Conservation (phyloP, 2,888 invertebrate species). For the Lithophane semibrunnea region DNA sequence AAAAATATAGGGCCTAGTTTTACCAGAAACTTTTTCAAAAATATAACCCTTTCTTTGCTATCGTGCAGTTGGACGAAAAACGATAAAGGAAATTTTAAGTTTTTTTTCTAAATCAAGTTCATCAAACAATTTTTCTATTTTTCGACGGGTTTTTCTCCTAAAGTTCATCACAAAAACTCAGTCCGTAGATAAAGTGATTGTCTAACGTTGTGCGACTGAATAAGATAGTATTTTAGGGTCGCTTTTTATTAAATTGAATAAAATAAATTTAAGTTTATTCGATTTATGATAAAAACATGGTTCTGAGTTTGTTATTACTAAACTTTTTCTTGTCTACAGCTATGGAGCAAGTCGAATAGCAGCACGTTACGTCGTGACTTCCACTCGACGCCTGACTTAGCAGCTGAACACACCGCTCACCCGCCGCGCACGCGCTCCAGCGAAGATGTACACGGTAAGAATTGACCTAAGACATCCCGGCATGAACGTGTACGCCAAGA, state of each 20-base stretch:
- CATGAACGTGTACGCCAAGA: neutral
- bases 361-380: conserved; percentile 94
- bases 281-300: too few species aligned
- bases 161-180: neutral
- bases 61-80: neutral
- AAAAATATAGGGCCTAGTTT: neutral
- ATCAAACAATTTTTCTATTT: neutral
- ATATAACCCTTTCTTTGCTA: neutral
- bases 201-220: neutral
- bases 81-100: neutral
- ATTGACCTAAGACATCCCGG: neutral
- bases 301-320: too few species aligned
- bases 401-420: conserved; percentile 81
- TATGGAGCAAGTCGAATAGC: conserved; percentile 84
- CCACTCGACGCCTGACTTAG: conserved; percentile 96
- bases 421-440: conserved; percentile 84
- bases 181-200: neutral
- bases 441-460: conserved; percentile 85
- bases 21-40: neutral
- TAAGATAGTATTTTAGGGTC: neutral
- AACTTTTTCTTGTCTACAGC: conserved; percentile 73
- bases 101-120: neutral
- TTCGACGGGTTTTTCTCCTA: neutral
- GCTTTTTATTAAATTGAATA: too few species aligned
- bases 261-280: too few species aligned